Conservation (phyloP, 2,113 vertebrate species). For the Ranitomeya imitator region DNA sequence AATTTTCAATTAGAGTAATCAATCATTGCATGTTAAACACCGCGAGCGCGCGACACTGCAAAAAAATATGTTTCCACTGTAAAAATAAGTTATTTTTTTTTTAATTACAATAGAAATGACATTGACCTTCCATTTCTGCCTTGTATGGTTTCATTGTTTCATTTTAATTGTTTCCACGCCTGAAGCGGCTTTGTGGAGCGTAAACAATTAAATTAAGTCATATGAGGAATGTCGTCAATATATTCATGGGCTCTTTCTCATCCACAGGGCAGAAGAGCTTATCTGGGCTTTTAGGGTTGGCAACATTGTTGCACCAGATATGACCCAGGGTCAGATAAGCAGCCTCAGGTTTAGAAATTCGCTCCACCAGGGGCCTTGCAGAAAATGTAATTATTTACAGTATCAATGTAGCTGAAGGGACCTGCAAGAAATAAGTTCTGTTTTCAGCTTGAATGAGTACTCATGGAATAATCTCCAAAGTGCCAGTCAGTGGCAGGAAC, state of each 20-base stretch:
- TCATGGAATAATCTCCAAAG: not conserved
- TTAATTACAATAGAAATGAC: slow-evolving; percentile 54
- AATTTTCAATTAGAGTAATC: slow-evolving; percentile 51
- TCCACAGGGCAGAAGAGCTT: not conserved
- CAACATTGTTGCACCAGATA: not conserved
- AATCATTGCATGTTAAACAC: slow-evolving; percentile 52
- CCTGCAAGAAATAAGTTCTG: not conserved
- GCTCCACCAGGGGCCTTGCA: not conserved
- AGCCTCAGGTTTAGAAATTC: not conserved
- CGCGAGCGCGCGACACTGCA: not conserved
- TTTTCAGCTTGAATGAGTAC: not conserved
- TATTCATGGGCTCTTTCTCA: slow-evolving; percentile 1
- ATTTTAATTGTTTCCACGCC: slow-evolving; percentile 51
- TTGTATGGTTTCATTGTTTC: slow-evolving; percentile 41
- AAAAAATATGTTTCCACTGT: slow-evolving; percentile 39
- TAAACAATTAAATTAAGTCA: slow-evolving; percentile 54
- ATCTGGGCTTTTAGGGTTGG: not conserved
- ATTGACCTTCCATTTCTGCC: slow-evolving; percentile 45
- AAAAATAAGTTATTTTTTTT: slow-evolving; percentile 47
- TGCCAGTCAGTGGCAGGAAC: not conserved
- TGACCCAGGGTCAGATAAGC: slow-evolving; percentile 9
- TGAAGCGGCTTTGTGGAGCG: slow-evolving; percentile 30
- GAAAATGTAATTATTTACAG: not conserved
- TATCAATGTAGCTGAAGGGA: not conserved
- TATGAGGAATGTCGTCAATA: slow-evolving; percentile 40